A percentile compares a stretch with the other conserved stretches of the same genome.
These are phyloP conservation scores for Capra hircus DNA, from an alignment of 2,113 vertebrate genomes.

Conservation along the genomic window DNA sequence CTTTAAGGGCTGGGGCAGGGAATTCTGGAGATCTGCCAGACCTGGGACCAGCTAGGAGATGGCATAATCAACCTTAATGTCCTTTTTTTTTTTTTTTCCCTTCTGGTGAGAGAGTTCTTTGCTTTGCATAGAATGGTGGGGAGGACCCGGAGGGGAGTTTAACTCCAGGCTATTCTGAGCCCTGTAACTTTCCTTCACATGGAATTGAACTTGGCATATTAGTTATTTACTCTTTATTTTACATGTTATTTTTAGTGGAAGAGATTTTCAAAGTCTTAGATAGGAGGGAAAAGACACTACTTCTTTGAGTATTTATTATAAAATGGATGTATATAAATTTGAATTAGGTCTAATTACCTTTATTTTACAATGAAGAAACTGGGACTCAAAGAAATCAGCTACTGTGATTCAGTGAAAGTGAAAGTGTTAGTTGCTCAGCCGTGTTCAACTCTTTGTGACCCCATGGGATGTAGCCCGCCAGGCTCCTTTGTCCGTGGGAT, in stretches of 20 bases:
- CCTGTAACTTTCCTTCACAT: background rate
- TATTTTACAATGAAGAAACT: conserved; percentile 25
- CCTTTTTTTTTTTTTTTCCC: background rate
- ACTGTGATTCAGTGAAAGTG: background rate
- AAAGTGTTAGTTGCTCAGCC: background rate
- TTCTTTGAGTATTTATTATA: background rate
- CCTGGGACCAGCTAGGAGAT: background rate
- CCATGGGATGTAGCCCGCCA: background rate
- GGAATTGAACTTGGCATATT: background rate
- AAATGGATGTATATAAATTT: background rate
- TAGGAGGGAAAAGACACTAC: background rate
- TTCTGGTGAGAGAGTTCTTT: background rate
- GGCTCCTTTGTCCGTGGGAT: background rate
- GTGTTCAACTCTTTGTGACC: background rate
- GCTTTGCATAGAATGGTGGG: background rate
- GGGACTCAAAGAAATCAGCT: background rate
- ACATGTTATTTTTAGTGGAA: background rate
- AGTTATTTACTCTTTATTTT: conserved; percentile 11
- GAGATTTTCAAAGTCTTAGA: background rate
- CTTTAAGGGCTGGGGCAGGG: background rate
- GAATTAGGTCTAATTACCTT: background rate
- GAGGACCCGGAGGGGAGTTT: accelerated
- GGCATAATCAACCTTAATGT: background rate
- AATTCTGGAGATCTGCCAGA: background rate
- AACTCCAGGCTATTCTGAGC: background rate